These are phyloP conservation scores for Cyanoramphus novaezelandiae DNA, from an alignment of 2,113 vertebrate genomes.

Conservation along the genomic window DNA sequence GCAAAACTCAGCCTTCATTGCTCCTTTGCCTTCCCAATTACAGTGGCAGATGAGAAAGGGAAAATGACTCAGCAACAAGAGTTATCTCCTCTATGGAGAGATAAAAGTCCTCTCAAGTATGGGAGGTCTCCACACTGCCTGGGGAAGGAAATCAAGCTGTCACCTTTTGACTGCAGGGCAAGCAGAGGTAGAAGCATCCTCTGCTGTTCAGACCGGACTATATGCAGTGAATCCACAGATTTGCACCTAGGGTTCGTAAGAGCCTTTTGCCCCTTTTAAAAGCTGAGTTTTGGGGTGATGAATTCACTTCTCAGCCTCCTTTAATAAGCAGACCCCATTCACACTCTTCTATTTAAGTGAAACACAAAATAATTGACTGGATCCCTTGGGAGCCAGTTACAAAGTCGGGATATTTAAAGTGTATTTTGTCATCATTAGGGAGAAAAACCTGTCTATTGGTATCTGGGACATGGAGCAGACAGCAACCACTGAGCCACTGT, in stretches of 20 bases:
- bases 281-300: not conserved
- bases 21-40: not conserved
- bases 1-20: not conserved
- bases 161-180: not conserved
- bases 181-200: not conserved
- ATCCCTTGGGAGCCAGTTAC: not conserved
- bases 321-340: not conserved
- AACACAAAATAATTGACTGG: not conserved
- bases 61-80: not conserved
- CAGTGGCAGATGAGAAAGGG: not conserved
- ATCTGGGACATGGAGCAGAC: not conserved
- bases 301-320: not conserved
- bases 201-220: not conserved
- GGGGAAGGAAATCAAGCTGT: not conserved
- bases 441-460: not conserved
- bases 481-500: not conserved
- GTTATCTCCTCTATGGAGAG: not conserved
- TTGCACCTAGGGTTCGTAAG: not conserved
- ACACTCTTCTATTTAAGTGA: not conserved
- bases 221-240: not conserved
- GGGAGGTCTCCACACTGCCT: not conserved
- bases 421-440: not conserved
- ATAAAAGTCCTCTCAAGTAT: not conserved
- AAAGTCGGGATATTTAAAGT: not conserved
- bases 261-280: not conserved